Conservation (phyloP, 2,888 invertebrate genomes). For the Mimachlamys varia region DNA sequence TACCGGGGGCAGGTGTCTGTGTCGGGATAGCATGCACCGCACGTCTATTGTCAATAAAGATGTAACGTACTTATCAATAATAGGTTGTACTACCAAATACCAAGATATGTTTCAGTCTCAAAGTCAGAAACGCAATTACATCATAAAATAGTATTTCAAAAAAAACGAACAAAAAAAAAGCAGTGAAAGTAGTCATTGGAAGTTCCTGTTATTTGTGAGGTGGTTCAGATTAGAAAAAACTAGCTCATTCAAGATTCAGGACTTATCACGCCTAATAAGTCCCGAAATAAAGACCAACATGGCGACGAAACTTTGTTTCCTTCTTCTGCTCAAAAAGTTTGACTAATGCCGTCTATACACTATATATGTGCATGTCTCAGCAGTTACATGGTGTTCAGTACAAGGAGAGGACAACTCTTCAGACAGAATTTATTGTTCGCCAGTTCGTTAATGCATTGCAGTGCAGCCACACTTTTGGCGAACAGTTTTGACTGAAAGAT, state of each 20-base stretch:
- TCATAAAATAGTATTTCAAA: no score
- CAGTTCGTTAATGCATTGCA: neutral
- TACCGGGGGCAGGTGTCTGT: neutral
- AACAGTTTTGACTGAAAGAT: neutral
- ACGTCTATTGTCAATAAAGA: neutral
- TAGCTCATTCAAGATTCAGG: no score
- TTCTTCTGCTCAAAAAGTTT: neutral
- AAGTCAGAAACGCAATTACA: no score
- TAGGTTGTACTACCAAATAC: no score
- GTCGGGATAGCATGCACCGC: no score
- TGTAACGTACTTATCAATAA: no score
- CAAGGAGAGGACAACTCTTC: neutral
- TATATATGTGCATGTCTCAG: neutral
- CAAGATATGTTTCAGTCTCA: no score
- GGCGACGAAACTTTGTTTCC: neutral
- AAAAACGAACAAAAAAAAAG: no score
- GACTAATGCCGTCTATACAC: neutral
- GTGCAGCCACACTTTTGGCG: neutral
- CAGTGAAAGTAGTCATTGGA: no score
- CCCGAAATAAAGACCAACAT: no score
- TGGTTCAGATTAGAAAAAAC: no score
- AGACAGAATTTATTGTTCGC: neutral
- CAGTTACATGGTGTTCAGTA: neutral
- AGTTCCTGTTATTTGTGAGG: no score
- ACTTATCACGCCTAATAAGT: neutral